Base-by-base conservation (phyloP, 1,140 invertebrate species). In the Listronotus oregonensis region DNA sequence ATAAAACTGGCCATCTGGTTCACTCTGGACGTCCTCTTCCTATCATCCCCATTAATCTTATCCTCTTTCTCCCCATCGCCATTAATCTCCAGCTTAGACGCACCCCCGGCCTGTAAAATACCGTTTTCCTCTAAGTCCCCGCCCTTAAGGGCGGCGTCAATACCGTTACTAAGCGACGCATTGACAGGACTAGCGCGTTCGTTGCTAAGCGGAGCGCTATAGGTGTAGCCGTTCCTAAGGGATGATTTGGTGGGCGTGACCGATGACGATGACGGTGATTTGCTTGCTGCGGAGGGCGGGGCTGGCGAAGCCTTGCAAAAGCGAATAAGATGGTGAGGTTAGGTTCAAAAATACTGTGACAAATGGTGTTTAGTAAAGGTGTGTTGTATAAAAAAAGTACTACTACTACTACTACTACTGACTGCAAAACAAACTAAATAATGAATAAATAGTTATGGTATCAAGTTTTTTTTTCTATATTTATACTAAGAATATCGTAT, bases 1-100 rank as follows among this genome's bases (percentile, higher is more conserved):
- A 85, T 85, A 67, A 84, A 85, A 5, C 83, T 85, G 52, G 84
- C 83, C 64, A 84, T 85, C 71, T 85, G 82, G 50, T 76, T 77
- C 12, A 73, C 72, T 15, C 73, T 69, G 18, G 57, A 58, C 32
- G 49, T 66, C 51, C 42, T 40, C 52, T 57, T 64, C n/a, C 60
- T 52, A 34, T 66, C 69, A 3, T 66, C 59, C 51, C 58, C 64
- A 17, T 72, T 46, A 12, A 66, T 43, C 21, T 69, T 68, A 21
- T 69, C 71, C 46, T 64, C 69, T 46, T 71, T 69, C 31, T 68
- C 65, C 49, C 57, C 54, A 3, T 61, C 65, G 39, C 67, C 62
- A 49, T 67, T 72, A 14, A 21, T 46, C 15, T 63, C 64, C 14
- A 47, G 42, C 17, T 50, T 50, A 15, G 59, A 15, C 59, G 34